Evolutionary conservation across 2,888 invertebrate genomes (phyloP), one percentile per base, ranked within the genome.

Genomic region (Cephus sareptanus): DNA sequence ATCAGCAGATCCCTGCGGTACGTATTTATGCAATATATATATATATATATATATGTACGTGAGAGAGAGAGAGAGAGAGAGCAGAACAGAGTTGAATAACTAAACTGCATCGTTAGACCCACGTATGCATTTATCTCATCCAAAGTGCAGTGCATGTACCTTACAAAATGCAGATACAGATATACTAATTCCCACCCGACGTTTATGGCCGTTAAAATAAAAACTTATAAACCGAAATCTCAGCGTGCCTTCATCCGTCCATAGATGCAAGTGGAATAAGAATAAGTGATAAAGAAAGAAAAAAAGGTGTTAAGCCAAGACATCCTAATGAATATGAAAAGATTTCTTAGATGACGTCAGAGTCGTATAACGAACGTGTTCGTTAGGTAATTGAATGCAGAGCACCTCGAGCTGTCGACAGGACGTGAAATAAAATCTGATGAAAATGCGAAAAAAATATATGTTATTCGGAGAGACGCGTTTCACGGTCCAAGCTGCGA

Each of bases 291-390:
- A 56, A 23, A 9, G 9, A 2, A 56, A 40, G 4, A 4, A 15
- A 4, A 40, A 40, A 2, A 3, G 31, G 31, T 31, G 1, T 31
- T 2, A 31, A 15, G 56, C 23, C 56, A 23, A 56, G 56, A 56
- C 1, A 37, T 9, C 9, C 2, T 23, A 23, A 23, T 23, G 23
- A 56, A 23, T 56, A 23, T 9, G 9, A 56, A 56, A 9, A 56
- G 1, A 23, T 56, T 56, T 40, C 23, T 56, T 56, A 56, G 56
- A 23, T 23, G 56, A 9, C 23, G 9, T 23, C 56, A 23, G 9
- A 23, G 0, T 9, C n/a, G 74, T 37, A 68, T 77, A 69, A 77
- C 73, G 74, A 77, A 74, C 23, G 11, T 69, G 77, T 56, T 77
- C 35, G 12, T 77, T 77, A 77, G 69, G 68, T 77, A 77, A 77